phyloP scores from a whole-genome alignment of 2,113 vertebrate species.

The Tylochromis polylepis region DNA sequence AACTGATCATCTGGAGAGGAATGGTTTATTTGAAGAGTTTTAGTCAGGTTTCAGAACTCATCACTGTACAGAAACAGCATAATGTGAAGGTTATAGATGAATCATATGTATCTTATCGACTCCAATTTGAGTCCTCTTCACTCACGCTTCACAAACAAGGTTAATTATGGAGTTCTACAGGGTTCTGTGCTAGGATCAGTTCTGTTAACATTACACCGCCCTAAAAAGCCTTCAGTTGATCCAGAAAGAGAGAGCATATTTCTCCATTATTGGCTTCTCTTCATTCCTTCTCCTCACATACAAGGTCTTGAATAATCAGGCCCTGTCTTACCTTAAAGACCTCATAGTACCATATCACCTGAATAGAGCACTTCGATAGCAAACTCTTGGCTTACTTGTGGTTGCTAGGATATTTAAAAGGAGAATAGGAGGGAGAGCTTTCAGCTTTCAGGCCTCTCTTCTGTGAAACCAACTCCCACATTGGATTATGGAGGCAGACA shows the following conservation, averaged over 20 bases:
- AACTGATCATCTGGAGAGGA: background rate
- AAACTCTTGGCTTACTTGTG: background rate
- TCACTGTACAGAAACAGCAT: background rate
- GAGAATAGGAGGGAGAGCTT: background rate
- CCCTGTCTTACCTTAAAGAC: background rate
- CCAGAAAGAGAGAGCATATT: background rate
- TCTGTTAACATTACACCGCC: background rate
- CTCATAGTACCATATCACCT: background rate
- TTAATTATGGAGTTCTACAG: background rate
- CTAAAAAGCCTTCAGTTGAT: background rate
- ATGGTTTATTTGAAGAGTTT: background rate
- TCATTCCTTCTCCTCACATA: background rate
- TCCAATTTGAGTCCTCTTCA: background rate
- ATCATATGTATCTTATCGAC: background rate
- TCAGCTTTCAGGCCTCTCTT: background rate
- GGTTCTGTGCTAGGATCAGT: background rate
- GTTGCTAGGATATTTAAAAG: background rate
- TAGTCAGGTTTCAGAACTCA: background rate
- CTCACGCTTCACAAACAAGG: background rate
- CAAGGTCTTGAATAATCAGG: background rate
- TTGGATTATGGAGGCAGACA: rapidly evolving
- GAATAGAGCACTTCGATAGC: rapidly evolving
- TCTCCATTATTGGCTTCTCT: background rate
- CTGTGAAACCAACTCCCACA: background rate
- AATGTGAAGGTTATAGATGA: background rate